These are phyloP conservation scores for Tuberolachnus salignus DNA, from an alignment of 2,888 invertebrate species.

Conservation along the genomic window DNA sequence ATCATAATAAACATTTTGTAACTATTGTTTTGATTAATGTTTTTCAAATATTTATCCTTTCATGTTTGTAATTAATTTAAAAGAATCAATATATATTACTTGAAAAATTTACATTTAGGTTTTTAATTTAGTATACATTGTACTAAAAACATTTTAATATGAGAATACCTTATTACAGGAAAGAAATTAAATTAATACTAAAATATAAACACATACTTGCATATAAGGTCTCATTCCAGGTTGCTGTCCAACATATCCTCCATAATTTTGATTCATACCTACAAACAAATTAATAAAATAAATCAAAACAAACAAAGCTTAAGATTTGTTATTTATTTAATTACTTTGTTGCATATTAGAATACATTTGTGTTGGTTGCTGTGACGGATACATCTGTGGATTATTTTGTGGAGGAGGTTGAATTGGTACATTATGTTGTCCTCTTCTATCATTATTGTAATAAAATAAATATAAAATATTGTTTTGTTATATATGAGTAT, in stretches of 20 bases:
- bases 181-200: neutral
- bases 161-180: neutral
- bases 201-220: constrained; percentile 58
- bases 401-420: constrained; percentile 62
- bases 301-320: constrained; percentile 2
- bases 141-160: constrained; percentile 10
- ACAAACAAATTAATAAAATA: constrained; percentile 26
- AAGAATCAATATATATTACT: no score
- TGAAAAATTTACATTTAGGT: no score
- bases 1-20: neutral
- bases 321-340: constrained; percentile 39
- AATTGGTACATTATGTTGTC: constrained; percentile 62
- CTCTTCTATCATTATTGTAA: constrained; percentile 49
- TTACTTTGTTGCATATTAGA: constrained; percentile 60
- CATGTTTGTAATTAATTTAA: no score
- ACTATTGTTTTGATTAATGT: neutral
- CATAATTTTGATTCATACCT: constrained; percentile 71
- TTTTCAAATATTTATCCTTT: no score
- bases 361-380: constrained; percentile 59
- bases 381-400: constrained; percentile 56
- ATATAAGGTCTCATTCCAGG: constrained; percentile 60
- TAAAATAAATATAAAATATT: no score
- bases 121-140: neutral
- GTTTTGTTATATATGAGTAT: no score
- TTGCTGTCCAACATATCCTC: constrained; percentile 65